Base-by-base conservation (phyloP, 2,113 vertebrate species). In the Fukomys damarensis region DNA sequence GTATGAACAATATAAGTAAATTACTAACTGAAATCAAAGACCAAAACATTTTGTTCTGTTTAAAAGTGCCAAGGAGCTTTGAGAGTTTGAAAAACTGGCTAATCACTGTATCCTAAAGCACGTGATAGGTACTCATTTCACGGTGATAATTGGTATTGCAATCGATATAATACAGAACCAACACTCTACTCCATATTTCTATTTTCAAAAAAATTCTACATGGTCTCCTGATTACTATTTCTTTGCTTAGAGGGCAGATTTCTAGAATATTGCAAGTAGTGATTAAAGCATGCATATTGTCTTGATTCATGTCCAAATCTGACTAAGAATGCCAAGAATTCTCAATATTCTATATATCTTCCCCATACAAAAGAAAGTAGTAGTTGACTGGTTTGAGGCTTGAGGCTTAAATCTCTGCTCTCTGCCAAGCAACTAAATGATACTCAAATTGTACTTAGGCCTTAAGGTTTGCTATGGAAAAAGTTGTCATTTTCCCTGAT, bases 401-500 rank as follows among this genome's bases (percentile, higher is more conserved):
- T 70, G 35, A 94, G 66, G 30, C 28, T 80, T 91, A 89, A 84
- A 86, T 89, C 26, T 65, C 65, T 84, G 38, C 26, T 92, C 5
- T 94, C 46, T 86, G 7, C 3, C 46, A 94, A 77, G 72, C 24
- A 96, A 24, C 41, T 59, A 95, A 94, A 93, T 49, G 43, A 91
- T 88, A 56, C 19, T 89, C 49, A 84, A 59, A 12, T 81, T 72
- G 49, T 54, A 89, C 19, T 35, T 63, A 66, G 41, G 10, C 86
- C 38, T 58, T 17, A 81, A 79, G 13, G 63, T 72, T 52, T 79
- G 59, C 35, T 38, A 22, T 61, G 14, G 41, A 79, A 96, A 89
- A 88, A 83, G 16, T 81, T 83, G 43, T 82, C 76, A 91, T 83
- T 97, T 93, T 82, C 68, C 76, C 87, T 41, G 26, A 79, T 82